Evolutionary conservation across 2,113 vertebrate species (phyloP).

Genomic region (Cyprinus carpio): DNA sequence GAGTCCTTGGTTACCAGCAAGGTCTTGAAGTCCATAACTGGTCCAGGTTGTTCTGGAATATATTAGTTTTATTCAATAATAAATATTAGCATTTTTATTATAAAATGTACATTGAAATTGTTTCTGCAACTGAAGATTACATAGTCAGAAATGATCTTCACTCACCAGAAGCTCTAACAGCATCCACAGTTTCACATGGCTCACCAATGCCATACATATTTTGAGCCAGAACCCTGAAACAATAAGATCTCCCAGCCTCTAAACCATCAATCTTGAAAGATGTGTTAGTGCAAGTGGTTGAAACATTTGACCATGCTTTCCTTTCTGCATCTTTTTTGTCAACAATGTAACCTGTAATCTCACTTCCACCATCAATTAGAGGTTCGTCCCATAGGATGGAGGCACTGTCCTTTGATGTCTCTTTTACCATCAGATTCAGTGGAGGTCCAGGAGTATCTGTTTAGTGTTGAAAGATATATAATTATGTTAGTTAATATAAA

Average conservation of each 20-base stretch:
- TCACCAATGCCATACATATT: slow-evolving; percentile 93
- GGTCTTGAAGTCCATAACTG: slow-evolving; percentile 92
- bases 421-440: slow-evolving; percentile 88
- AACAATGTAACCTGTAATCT: slow-evolving; percentile 90
- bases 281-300: slow-evolving; percentile 84
- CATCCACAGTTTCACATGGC: slow-evolving; percentile 87
- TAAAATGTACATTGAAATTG: background rate
- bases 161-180: slow-evolving; percentile 92
- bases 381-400: slow-evolving; percentile 93
- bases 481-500: no score
- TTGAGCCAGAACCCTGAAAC: slow-evolving; percentile 91
- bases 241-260: slow-evolving; percentile 91
- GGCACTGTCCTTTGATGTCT: slow-evolving; percentile 87
- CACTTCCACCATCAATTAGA: slow-evolving; percentile 88
- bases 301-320: slow-evolving; percentile 94
- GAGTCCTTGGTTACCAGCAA: slow-evolving; percentile 86
- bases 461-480: no score
- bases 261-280: slow-evolving; percentile 84
- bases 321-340: slow-evolving; percentile 97
- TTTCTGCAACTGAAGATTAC: background rate
- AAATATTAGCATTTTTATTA: background rate
- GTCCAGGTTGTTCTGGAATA: slow-evolving; percentile 92
- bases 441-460: slow-evolving; percentile 96
- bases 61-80: background rate
- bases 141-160: slow-evolving; percentile 39